phyloP scores from a whole-genome alignment of 2,113 vertebrate genomes.

The Myiozetetes cayanensis region DNA sequence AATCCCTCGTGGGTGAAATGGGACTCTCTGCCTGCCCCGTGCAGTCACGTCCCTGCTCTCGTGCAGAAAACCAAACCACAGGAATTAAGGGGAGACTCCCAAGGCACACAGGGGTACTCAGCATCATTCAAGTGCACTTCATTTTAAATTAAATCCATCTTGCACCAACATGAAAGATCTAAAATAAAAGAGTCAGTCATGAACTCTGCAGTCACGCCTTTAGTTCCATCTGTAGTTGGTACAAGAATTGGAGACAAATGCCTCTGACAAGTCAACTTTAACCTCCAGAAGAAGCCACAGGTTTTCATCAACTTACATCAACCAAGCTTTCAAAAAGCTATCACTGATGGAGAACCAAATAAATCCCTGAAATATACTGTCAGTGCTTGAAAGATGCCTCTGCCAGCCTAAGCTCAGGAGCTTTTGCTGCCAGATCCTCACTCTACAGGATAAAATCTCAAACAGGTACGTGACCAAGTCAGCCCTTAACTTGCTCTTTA shows the following conservation, averaged over 20 bases:
- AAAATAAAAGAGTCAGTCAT: neutral
- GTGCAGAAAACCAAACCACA: neutral
- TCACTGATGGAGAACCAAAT: neutral
- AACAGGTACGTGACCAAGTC: neutral
- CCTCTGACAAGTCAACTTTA: neutral
- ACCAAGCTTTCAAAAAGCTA: neutral
- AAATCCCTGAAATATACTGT: neutral
- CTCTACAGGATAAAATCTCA: neutral
- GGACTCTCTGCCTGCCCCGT: neutral
- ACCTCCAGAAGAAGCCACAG: neutral
- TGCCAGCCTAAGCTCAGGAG: neutral
- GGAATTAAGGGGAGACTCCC: neutral
- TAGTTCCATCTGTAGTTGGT: neutral
- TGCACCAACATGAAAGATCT: neutral
- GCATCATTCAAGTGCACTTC: neutral
- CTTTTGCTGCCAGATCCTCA: neutral
- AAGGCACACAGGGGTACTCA: neutral
- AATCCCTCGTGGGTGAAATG: neutral
- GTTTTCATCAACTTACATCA: neutral
- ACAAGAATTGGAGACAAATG: fast-evolving
- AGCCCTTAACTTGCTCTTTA: neutral
- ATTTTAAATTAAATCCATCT: neutral
- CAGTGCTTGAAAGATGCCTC: neutral
- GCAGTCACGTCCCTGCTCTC: fast-evolving
- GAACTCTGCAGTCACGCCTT: neutral